Base-by-base conservation (phyloP, 2,113 vertebrate species). In the Chrysemys picta region DNA sequence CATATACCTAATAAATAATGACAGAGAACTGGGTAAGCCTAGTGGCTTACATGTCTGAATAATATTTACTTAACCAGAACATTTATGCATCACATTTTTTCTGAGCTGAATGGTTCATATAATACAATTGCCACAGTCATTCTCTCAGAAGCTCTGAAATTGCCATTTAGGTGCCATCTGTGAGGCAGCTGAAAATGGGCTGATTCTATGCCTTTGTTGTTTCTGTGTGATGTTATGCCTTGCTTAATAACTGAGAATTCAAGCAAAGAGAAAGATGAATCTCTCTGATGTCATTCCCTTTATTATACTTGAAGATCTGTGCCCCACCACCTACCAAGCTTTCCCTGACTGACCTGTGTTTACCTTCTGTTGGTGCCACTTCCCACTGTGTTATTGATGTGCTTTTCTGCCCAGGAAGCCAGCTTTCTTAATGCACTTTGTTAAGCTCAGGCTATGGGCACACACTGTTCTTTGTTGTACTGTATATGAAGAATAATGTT, bases 381-480 rank as follows among this genome's bases (percentile, higher is more conserved):
- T 97, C 98, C 99, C 91, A 98, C 98, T 98, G 99, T 90, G 98
- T 98, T 97, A 98, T 98, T 98, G 98, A 99, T 97, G 98, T 95
- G 96, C 97, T 97, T 95, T 98, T 98, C 98, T 97, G 97, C 98
- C 97, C 91, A 78, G 98, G 98, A 97, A 96, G 95, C 96, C 89
- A 24, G 91, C 84, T 82, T 95, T 93, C 96, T 96, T 96, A 97
- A 86, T 94, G 96, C 93, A 92, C 95, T 98, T 96, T 97, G 96
- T 96, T 87, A 97, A 97, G 87, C 95, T 52, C 57, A 80, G 90
- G 87, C 97, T 96, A 65, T 72, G 87, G 94, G 97, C 96, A 96
- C 93, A 97, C 93, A 97, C 86, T 89, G 89, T 54, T 97, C 96
- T 98, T 98, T 98, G 97, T 98, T 97, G 93, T 54, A 78, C 88